Evolutionary conservation across 1,140 invertebrate genomes (phyloP).

Genomic region (Hirudo medicinalis): DNA sequence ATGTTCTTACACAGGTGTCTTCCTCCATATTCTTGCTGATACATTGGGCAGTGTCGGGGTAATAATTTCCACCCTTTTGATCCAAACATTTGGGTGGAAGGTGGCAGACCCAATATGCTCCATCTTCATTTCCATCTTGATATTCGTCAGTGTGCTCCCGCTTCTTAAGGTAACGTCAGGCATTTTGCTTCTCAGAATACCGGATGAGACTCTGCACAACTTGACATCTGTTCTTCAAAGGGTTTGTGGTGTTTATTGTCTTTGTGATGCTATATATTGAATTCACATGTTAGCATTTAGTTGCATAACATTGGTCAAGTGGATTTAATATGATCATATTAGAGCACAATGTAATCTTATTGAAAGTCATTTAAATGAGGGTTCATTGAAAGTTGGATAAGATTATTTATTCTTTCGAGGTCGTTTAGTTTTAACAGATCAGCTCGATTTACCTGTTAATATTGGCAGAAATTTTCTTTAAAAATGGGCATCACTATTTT

Average conservation of each 20-base stretch:
- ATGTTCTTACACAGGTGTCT: slow-evolving; percentile 44
- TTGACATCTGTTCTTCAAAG: slow-evolving; percentile 30
- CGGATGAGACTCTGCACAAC: slow-evolving; percentile 30
- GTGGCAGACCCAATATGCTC: slow-evolving; percentile 55
- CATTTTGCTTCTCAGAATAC: slow-evolving; percentile 41
- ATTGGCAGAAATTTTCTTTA: neutral
- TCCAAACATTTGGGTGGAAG: slow-evolving; percentile 49
- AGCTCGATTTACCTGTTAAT: neutral
- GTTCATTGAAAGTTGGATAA: no score
- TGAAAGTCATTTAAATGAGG: no score
- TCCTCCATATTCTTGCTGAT: slow-evolving; percentile 52
- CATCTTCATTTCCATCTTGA: slow-evolving; percentile 49
- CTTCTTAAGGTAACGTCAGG: slow-evolving; percentile 45
- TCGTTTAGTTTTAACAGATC: neutral
- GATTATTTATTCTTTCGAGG: no score
- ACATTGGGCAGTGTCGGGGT: slow-evolving; percentile 53
- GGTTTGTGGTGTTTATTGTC: no score
- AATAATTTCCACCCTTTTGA: slow-evolving; percentile 50
- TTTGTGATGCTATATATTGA: no score
- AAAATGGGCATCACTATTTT: neutral
- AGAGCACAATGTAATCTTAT: no score
- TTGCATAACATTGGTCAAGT: no score
- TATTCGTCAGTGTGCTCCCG: slow-evolving; percentile 48
- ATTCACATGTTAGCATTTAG: no score
- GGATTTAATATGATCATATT: no score